These are phyloP conservation scores for Stegophylla sp. DNA, from an alignment of 2,888 invertebrate genomes.

Conservation along the genomic window DNA sequence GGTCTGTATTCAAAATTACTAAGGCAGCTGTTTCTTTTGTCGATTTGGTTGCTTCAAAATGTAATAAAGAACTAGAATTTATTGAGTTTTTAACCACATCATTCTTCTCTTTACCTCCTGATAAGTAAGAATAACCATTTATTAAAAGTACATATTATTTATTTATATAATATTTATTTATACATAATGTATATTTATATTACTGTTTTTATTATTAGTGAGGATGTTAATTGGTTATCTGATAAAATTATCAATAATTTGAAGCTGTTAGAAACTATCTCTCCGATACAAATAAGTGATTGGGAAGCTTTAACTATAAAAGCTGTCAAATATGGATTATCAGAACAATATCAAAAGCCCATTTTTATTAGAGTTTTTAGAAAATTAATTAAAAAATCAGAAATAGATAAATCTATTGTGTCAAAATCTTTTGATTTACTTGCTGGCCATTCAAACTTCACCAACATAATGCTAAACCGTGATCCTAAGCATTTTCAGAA, in stretches of 20 bases:
- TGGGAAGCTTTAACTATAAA: constrained; percentile 31
- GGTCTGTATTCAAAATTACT: constrained; percentile 45
- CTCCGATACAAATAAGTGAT: constrained; percentile 33
- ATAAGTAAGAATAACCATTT: constrained; percentile 20
- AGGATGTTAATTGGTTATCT: constrained; percentile 36
- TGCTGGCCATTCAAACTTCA: constrained; percentile 78
- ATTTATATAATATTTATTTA: not conserved
- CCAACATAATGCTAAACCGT: constrained; percentile 72
- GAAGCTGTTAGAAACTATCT: constrained; percentile 23
- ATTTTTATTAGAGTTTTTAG: constrained; percentile 29
- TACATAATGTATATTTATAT: not conserved
- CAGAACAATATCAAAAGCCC: constrained; percentile 16
- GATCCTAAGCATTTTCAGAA: constrained; percentile 60
- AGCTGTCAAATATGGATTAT: constrained; percentile 35
- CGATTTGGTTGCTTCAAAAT: constrained; percentile 42
- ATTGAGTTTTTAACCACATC: constrained; percentile 16
- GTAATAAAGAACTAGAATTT: constrained; percentile 48
- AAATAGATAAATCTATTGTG: constrained; percentile 16
- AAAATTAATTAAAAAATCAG: constrained; percentile 27
- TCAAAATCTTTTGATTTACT: constrained; percentile 76
- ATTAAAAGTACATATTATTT: not conserved
- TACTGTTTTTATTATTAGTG: constrained; percentile 11
- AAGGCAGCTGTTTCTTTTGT: constrained; percentile 25
- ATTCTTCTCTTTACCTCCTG: constrained; percentile 39
- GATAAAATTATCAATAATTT: constrained; percentile 36